These are phyloP conservation scores for Gonioctena quinquepunctata DNA, from an alignment of 1,140 invertebrate species.

Conservation along the genomic window DNA sequence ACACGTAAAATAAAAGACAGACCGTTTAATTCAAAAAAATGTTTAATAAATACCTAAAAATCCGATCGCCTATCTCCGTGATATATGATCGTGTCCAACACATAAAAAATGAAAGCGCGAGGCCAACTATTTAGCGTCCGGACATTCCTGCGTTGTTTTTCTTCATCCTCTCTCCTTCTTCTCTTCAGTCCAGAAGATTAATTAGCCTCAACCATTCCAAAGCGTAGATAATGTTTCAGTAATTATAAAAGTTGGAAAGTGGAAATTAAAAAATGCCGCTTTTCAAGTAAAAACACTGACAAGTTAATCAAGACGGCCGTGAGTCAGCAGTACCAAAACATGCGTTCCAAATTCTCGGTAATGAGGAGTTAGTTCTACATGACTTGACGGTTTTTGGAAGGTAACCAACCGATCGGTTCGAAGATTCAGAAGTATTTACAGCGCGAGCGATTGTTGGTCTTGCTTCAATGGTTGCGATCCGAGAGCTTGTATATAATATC, in stretches of 20 bases:
- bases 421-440: not conserved
- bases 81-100: constrained; percentile 1
- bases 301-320: constrained; percentile 48
- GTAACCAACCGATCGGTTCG: not conserved
- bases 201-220: constrained; percentile 5
- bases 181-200: not conserved
- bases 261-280: constrained; percentile 44
- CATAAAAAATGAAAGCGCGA: not conserved
- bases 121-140: constrained; percentile 1
- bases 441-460: not conserved
- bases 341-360: constrained; percentile 29
- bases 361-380: constrained; percentile 13
- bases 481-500: no score
- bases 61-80: not conserved
- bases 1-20: constrained; percentile 17
- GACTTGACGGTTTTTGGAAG: not conserved
- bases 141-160: not conserved
- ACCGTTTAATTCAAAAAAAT: constrained; percentile 20
- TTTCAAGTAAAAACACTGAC: constrained; percentile 50
- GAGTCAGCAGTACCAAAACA: constrained; percentile 47
- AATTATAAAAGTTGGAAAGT: constrained; percentile 37
- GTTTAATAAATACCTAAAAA: constrained; percentile 16
- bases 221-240: constrained; percentile 41
- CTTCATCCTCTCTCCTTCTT: not conserved
- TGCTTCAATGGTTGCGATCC: no score